Base-by-base conservation (phyloP, 1,140 invertebrate genomes). In the Aphis craccivora region DNA sequence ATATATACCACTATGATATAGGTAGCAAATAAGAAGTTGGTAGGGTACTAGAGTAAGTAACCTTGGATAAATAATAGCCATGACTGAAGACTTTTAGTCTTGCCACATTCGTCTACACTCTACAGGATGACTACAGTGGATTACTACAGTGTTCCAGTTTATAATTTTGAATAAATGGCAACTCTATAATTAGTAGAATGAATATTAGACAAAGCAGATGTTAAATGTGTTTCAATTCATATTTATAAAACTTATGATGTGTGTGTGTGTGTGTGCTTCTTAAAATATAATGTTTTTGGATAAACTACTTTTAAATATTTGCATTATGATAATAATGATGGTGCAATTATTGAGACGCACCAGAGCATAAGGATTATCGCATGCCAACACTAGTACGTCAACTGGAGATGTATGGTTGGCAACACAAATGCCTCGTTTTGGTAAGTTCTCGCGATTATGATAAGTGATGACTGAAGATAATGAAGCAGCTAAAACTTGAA, bases 361-460 rank as follows among this genome's bases (percentile, higher is more conserved):
- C 98, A 99, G 96, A 81, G 99, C 99, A 96, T 99, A 99, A 95
- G 98, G 98, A 95, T 99, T 99, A 96, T 99, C 99, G 96, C 98
- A 98, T 96, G 99, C 99, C 84, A 99, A 96, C 94, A 99, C 97
- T 93, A 99, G 96, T 83, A 99, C 99, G 96, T 99, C 99, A 94
- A 99, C 99, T 3, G 99, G 99, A 93, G 99, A 99, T 1, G 99
- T 99, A 95, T 99, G 99, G 96, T 99, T 99, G 89, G 99, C 99
- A 37, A 99, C 99, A 96, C 99, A 99, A 94, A 99, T 99, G 55
- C 99, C 98, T 51, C 95, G 96, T 94, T 96, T 96, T 48, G 98
- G 98, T 94, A 96, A 96, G 95, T 98, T 98, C 95, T 98, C 96
- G 86, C 96, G 95, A 95, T 98, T 98, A 95, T 99, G 98, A 95